Evolutionary conservation across 2,888 invertebrate genomes (phyloP).

Genomic region (Antheraea assamensis): DNA sequence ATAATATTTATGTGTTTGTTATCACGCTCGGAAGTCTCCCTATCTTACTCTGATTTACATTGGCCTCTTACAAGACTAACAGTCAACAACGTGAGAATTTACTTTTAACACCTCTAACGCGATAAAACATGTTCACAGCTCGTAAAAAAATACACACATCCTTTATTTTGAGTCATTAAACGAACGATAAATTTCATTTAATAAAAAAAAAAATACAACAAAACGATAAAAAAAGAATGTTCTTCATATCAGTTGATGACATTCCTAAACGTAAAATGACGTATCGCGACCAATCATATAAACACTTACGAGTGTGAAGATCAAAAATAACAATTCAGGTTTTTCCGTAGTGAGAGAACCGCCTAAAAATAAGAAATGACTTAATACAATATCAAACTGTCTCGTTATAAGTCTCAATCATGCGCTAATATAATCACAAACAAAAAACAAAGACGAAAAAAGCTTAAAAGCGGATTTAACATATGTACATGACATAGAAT

Average conservation of each 20-base stretch:
- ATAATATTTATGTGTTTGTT: slow-evolving; percentile 78
- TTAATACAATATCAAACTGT: slow-evolving; percentile 72
- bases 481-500: slow-evolving; percentile 67
- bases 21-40: slow-evolving; percentile 66
- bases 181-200: slow-evolving; percentile 5
- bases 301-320: slow-evolving; percentile 34
- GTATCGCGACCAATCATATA: slow-evolving; percentile 11
- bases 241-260: neutral
- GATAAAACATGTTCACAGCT: slow-evolving; percentile 49
- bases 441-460: slow-evolving; percentile 66
- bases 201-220: slow-evolving; percentile 3
- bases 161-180: slow-evolving; percentile 18
- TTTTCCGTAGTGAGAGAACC: slow-evolving; percentile 61
- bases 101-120: slow-evolving; percentile 57
- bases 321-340: slow-evolving; percentile 51
- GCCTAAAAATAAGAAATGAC: slow-evolving; percentile 75
- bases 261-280: slow-evolving; percentile 15
- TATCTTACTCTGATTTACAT: slow-evolving; percentile 71
- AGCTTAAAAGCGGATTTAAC: slow-evolving; percentile 74
- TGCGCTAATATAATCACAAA: slow-evolving; percentile 76
- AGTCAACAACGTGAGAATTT: slow-evolving; percentile 61
- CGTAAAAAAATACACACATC: slow-evolving; percentile 35
- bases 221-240: slow-evolving; percentile 9
- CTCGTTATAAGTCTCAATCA: slow-evolving; percentile 76
- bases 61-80: slow-evolving; percentile 60